Conservation (phyloP, 2,113 vertebrate species). For the Pipra filicauda region DNA sequence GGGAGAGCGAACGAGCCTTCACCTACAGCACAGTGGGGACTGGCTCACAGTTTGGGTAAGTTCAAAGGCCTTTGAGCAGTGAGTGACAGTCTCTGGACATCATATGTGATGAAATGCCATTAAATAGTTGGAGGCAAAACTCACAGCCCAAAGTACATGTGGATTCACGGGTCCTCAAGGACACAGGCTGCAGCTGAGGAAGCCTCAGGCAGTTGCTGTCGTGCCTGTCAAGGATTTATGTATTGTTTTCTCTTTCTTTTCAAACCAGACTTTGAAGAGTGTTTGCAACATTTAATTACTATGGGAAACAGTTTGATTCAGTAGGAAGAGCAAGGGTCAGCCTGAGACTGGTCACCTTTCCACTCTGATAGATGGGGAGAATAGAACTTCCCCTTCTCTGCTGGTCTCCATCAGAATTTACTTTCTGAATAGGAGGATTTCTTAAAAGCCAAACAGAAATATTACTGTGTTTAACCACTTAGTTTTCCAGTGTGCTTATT, state of each 20-base stretch:
- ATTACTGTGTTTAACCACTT: not conserved
- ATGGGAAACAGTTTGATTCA: not conserved
- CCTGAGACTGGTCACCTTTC: not conserved
- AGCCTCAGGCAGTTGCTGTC: slow-evolving; percentile 38
- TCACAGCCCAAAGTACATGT: not conserved
- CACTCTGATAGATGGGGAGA: not conserved
- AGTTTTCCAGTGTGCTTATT: not conserved
- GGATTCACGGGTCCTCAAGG: not conserved
- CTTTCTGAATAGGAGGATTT: not conserved
- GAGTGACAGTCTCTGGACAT: not conserved
- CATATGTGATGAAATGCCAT: not conserved
- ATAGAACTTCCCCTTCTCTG: not conserved
- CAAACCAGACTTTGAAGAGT: not conserved
- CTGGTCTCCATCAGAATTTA: not conserved
- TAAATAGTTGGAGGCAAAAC: slow-evolving; percentile 50
- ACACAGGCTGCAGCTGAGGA: not conserved
- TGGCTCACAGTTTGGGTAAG: slow-evolving; percentile 94
- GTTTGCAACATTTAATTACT: not conserved
- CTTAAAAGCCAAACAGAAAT: not conserved
- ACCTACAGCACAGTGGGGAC: slow-evolving; percentile 92
- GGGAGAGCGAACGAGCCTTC: slow-evolving; percentile 87
- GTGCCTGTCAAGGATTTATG: not conserved
- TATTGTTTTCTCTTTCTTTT: not conserved
- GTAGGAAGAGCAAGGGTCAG: not conserved
- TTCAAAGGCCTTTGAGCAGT: not conserved